A percentile compares a stretch with the other conserved stretches of the same genome.
These are phyloP conservation scores for Mustela nigripes DNA, from an alignment of 2,113 vertebrate species.

Conservation along the genomic window DNA sequence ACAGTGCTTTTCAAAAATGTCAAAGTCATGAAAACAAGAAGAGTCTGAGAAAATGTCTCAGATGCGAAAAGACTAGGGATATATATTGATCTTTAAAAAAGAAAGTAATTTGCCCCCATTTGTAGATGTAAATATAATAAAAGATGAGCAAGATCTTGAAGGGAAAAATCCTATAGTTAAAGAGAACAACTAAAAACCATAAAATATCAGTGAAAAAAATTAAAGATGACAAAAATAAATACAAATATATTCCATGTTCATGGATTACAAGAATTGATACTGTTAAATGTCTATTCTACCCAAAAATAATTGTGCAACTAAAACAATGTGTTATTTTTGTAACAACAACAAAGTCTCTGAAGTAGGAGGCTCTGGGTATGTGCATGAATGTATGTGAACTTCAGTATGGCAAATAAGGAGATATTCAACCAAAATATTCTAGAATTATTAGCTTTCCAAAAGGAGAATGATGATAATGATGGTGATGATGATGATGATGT, in stretches of 20 bases:
- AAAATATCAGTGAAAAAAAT: neutral
- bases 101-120: neutral
- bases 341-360: neutral
- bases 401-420: neutral
- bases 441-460: neutral
- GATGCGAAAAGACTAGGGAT: neutral
- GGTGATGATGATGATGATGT: neutral
- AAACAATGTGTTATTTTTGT: neutral
- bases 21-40: neutral
- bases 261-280: neutral
- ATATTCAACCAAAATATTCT: neutral
- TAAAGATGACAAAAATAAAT: neutral
- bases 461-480: neutral
- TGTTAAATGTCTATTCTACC: neutral
- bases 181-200: neutral
- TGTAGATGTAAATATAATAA: neutral
- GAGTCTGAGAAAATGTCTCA: neutral
- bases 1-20: neutral
- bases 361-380: neutral
- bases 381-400: neutral
- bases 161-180: neutral
- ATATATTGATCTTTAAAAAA: neutral
- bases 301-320: neutral
- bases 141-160: neutral
- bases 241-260: neutral